Evolutionary conservation across 2,888 invertebrate species (phyloP), one percentile per base, ranked within the genome.

Genomic region (Tryphoninae sp.): DNA sequence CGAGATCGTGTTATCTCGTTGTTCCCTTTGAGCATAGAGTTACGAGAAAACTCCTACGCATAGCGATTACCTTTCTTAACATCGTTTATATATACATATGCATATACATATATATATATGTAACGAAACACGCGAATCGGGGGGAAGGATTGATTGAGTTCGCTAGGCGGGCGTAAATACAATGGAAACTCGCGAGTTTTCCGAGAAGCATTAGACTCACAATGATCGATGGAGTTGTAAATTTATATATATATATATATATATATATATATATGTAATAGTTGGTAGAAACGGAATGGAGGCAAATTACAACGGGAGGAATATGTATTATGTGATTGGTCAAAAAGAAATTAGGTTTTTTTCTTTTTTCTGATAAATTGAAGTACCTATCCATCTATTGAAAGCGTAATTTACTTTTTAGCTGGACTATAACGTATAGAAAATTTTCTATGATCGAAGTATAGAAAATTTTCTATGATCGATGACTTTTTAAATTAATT

Each of bases 161-260:
- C 55, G 58, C 58, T 23, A n/a, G 19, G 42, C 16, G 22, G 23
- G 49, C 72, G 22, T 42, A 42, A 49, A 6, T 16, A 55, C n/a
- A 13, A 49, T 58, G 49, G 19, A 49, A 67, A 45, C 33, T 53
- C 16, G 40, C 53, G 51, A 67, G 42, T 53, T 78, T 78, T 59
- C 51, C 65, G 23, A 13, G 67, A 78, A 73, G 72, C 67, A 61
- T 78, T 68, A 59, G 13, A 67, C 13, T 73, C 26, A 55, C 55
- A 40, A 65, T 73, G 78, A 78, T 74, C 74, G 74, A 79, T 64
- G 42, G 49, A 23, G 58, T 74, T 65, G 65, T 65, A 19, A 51
- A 19, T 49, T 13, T 67, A 67, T 67, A 51, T 64, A 16, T 67
- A 33, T 33, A 33, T 33, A 33, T 33, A 4, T 26, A 26, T 26